Conservation (phyloP, 53 echinoderm and acorn worm genomes). For the Patiria pectinifera region DNA sequence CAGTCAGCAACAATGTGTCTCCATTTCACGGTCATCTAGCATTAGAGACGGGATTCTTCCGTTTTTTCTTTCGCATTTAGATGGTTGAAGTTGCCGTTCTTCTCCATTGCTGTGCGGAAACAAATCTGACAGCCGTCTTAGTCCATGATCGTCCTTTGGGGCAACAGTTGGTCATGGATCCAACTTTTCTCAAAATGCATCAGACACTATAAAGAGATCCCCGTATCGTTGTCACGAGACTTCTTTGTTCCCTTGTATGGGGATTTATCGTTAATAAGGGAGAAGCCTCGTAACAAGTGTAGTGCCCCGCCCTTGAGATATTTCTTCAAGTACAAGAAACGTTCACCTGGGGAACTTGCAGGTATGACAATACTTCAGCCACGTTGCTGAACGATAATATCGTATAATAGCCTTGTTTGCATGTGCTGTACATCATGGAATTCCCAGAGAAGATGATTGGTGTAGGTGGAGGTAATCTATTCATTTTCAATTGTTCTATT, state of each 20-base stretch:
- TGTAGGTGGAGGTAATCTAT: constrained; percentile 51
- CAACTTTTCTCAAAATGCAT: constrained; percentile 59
- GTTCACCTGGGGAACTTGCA: constrained; percentile 10
- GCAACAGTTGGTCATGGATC: constrained; percentile 47
- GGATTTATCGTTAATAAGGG: neutral
- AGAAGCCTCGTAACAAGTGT: constrained; percentile 30
- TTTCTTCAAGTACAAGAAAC: constrained; percentile 32
- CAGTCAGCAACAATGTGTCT: constrained; percentile 17
- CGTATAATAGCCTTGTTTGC: constrained; percentile 26
- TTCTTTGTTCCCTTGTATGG: constrained; percentile 37
- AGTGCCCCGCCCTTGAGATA: constrained; percentile 26
- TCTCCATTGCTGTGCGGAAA: constrained; percentile 19
- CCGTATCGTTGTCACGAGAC: constrained; percentile 43
- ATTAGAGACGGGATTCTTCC: constrained; percentile 33
- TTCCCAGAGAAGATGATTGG: constrained; percentile 46
- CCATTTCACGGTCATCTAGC: constrained; percentile 49
- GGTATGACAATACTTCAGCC: neutral
- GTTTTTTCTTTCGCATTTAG: constrained; percentile 51
- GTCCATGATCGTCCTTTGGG: constrained; percentile 19
- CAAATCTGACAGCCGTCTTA: constrained; percentile 39
- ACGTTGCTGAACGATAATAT: constrained; percentile 26
- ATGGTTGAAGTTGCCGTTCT: neutral
- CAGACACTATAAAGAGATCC: constrained; percentile 38
- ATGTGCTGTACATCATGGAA: constrained; percentile 27
- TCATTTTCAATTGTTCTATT: neutral